phyloP scores from a whole-genome alignment of 2,888 invertebrate species.

The Chrysopilus asiliformis region DNA sequence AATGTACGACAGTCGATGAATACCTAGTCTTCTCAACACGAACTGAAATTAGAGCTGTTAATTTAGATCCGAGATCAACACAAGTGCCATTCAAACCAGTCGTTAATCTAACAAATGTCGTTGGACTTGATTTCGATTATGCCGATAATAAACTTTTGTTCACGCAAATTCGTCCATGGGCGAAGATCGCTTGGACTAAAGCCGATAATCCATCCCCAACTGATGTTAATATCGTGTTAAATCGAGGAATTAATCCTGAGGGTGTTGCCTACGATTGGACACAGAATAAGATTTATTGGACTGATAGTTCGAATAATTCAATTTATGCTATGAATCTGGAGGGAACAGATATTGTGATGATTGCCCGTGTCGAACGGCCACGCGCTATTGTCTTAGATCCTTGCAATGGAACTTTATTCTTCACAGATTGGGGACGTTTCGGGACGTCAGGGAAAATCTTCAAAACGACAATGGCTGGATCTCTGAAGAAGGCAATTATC shows the following conservation, averaged over 20 bases:
- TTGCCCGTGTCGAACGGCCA: slow-evolving; percentile 83
- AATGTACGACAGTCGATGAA: slow-evolving; percentile 73
- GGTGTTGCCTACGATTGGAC: slow-evolving; percentile 97
- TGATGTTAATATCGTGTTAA: slow-evolving; percentile 54
- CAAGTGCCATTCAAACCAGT: slow-evolving; percentile 75
- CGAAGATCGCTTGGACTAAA: slow-evolving; percentile 70
- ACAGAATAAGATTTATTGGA: slow-evolving; percentile 94
- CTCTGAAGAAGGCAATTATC: slow-evolving; percentile 74
- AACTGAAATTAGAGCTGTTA: slow-evolving; percentile 85
- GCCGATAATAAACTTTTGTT: slow-evolving; percentile 76
- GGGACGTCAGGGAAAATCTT: slow-evolving; percentile 90
- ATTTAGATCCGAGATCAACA: slow-evolving; percentile 69
- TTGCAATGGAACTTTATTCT: slow-evolving; percentile 89
- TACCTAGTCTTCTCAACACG: slow-evolving; percentile 88
- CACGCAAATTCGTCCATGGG: slow-evolving; percentile 86
- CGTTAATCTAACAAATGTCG: slow-evolving; percentile 78
- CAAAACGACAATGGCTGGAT: slow-evolving; percentile 92
- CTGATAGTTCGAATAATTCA: slow-evolving; percentile 86
- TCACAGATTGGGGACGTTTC: slow-evolving; percentile 91
- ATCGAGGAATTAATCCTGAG: slow-evolving; percentile 77
- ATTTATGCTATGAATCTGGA: slow-evolving; percentile 91
- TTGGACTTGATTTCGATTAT: slow-evolving; percentile 92
- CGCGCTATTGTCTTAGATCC: slow-evolving; percentile 93
- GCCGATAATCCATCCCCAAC: slow-evolving; percentile 51
- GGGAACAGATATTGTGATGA: slow-evolving; percentile 77